A percentile compares a stretch with the other conserved stretches of the same genome.
phyloP scores from a whole-genome alignment of 1,140 invertebrate species.

The Drosophila hydei region DNA sequence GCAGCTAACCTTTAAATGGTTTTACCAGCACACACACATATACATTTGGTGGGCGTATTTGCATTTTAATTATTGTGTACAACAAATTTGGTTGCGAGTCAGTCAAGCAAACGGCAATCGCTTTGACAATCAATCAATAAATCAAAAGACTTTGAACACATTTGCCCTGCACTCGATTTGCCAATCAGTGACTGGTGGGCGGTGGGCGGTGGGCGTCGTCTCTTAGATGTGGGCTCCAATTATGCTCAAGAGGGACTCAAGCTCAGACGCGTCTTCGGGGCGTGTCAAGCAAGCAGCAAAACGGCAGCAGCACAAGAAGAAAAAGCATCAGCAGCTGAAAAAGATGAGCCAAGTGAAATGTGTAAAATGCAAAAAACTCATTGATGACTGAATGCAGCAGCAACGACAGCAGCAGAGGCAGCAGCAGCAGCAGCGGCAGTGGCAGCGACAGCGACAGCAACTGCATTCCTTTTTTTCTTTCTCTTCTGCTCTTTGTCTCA shows the following conservation, averaged over 20 bases:
- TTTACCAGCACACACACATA: not conserved
- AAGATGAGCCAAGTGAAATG: constrained; percentile 69
- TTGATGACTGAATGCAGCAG: constrained; percentile 75
- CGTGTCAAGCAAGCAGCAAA: constrained; percentile 60
- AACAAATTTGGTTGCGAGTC: constrained; percentile 10
- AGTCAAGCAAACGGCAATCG: constrained; percentile 49
- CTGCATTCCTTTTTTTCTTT: constrained; percentile 55
- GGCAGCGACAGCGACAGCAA: constrained; percentile 6
- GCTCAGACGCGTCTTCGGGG: constrained; percentile 30
- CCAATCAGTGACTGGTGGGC: constrained; percentile 48
- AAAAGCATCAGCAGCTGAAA: constrained; percentile 37
- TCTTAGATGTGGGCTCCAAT: constrained; percentile 62
- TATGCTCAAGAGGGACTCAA: constrained; percentile 52
- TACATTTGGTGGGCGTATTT: constrained; percentile 36
- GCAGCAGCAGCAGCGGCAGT: constrained; percentile 19
- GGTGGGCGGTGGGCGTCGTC: not conserved
- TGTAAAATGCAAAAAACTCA: constrained; percentile 79
- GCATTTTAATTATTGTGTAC: constrained; percentile 63
- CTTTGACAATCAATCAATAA: constrained; percentile 77
- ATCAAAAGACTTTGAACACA: constrained; percentile 56
- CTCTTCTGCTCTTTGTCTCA: constrained; percentile 67
- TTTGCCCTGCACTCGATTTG: constrained; percentile 45
- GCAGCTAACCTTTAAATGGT: constrained; percentile 30
- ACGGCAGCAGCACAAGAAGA: constrained; percentile 24
- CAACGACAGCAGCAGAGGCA: constrained; percentile 12